Percentiles rank a stretch among this genome's conserved stretches.
Conservation (phyloP, 2,888 invertebrate species). For the Drosophila stalkeri region DNA sequence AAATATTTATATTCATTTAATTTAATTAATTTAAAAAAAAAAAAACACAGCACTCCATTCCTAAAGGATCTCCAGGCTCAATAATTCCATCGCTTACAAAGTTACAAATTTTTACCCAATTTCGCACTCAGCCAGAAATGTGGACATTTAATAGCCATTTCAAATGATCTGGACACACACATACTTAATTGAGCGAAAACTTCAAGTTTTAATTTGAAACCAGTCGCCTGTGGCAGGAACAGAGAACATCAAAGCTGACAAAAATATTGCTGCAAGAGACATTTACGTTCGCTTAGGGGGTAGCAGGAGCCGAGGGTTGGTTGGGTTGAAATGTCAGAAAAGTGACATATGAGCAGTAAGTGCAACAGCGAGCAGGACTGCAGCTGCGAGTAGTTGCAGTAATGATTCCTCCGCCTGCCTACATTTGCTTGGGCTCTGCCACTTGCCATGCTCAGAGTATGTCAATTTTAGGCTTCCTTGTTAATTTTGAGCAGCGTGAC, state of each 20-base stretch:
- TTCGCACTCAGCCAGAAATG: not conserved
- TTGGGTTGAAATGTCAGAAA: conserved; percentile 39
- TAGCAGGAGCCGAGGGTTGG: not conserved
- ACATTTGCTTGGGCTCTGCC: conserved; percentile 6
- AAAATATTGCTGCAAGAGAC: conserved; percentile 17
- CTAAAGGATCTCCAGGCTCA: too few relatives aligned
- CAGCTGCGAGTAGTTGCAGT: conserved; percentile 26
- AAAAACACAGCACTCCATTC: too few relatives aligned
- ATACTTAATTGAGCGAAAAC: conserved; percentile 61
- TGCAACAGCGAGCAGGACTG: conserved; percentile 23
- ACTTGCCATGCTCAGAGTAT: conserved; percentile 8
- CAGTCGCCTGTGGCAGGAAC: conserved; percentile 51
- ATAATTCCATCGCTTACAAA: not conserved
- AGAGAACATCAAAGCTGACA: conserved; percentile 35
- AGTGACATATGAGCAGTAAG: conserved; percentile 58
- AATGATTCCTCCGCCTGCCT: conserved; percentile 35
- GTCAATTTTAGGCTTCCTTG: conserved; percentile 45
- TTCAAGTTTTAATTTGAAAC: conserved; percentile 70
- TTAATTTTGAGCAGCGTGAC: conserved; percentile 63
- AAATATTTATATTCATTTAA: too few relatives aligned
- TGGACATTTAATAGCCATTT: conserved; percentile 29
- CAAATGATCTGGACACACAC: conserved; percentile 15
- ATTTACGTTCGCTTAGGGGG: not conserved
- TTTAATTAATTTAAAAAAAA: too few relatives aligned
- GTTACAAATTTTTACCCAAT: not conserved